phyloP scores from a whole-genome alignment of 2,797 vertebrate genomes.

The Sebastes minor region DNA sequence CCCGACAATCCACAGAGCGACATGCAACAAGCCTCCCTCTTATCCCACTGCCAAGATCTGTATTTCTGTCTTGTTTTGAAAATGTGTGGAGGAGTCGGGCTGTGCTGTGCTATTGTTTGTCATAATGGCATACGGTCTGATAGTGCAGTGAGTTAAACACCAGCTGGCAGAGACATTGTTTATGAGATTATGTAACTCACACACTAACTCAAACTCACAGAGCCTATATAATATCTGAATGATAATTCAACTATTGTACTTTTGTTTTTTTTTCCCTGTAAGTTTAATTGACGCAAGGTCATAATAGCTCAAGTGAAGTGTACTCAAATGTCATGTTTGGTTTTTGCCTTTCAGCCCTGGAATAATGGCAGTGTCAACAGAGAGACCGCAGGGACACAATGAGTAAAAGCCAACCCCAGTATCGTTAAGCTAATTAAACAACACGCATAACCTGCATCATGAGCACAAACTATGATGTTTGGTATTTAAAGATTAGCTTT shows the following conservation, averaged over 20 bases:
- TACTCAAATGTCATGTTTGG: constrained; percentile 16
- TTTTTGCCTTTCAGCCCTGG: constrained; percentile 9
- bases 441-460: not conserved
- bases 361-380: constrained; percentile 42
- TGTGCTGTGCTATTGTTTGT: constrained; percentile 56
- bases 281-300: constrained; percentile 4
- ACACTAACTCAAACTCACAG: not conserved
- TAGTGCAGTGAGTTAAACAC: constrained; percentile 27
- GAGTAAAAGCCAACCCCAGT: not conserved
- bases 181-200: constrained; percentile 4
- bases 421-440: not conserved
- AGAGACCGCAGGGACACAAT: not conserved
- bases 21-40: constrained; percentile 38
- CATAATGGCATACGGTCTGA: constrained; percentile 37
- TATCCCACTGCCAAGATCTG: constrained; percentile 51
- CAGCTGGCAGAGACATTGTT: constrained; percentile 36
- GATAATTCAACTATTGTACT: not conserved
- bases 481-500: not conserved
- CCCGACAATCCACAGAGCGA: constrained; percentile 26
- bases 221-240: not conserved
- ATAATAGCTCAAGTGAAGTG: not conserved
- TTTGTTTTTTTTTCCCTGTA: not conserved
- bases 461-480: not conserved
- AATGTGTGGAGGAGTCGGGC: constrained; percentile 41
- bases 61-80: constrained; percentile 56